Percentiles rank a stretch among this genome's conserved stretches.
phyloP scores from a whole-genome alignment of 2,113 vertebrate genomes.

The Lampris incognitus region DNA sequence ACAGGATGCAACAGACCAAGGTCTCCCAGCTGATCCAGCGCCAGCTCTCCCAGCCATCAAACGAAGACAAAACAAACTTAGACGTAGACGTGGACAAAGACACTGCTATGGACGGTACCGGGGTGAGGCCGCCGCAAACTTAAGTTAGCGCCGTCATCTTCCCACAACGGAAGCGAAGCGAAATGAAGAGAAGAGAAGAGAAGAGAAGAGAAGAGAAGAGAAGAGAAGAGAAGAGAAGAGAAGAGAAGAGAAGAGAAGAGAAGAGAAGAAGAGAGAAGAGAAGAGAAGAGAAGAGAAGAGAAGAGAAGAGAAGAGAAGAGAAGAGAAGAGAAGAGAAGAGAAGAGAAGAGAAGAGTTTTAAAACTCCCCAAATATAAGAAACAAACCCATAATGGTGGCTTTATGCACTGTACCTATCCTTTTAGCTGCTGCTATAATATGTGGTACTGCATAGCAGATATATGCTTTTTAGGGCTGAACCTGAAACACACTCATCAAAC shows the following conservation, averaged over 20 bases:
- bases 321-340: conserved; percentile 16
- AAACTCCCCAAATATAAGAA: not conserved
- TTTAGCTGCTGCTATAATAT: not conserved
- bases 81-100: no score
- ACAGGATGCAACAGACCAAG: no score
- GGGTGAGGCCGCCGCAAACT: no score
- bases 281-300: conserved; percentile 9
- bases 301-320: not conserved
- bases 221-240: not conserved
- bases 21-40: no score
- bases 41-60: no score
- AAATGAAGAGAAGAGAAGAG: conserved; percentile 12
- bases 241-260: conserved; percentile 1
- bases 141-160: no score
- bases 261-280: conserved; percentile 1
- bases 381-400: not conserved
- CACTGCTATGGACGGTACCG: no score
- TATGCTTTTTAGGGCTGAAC: not conserved
- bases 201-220: not conserved
- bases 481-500: conserved; percentile 16
- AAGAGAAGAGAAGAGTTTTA: conserved; percentile 22
- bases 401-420: not conserved
- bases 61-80: no score
- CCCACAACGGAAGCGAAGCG: no score
- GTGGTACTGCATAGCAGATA: not conserved